Conservation (phyloP, 2,113 vertebrate species). For the Cyrtonyx montezumae region DNA sequence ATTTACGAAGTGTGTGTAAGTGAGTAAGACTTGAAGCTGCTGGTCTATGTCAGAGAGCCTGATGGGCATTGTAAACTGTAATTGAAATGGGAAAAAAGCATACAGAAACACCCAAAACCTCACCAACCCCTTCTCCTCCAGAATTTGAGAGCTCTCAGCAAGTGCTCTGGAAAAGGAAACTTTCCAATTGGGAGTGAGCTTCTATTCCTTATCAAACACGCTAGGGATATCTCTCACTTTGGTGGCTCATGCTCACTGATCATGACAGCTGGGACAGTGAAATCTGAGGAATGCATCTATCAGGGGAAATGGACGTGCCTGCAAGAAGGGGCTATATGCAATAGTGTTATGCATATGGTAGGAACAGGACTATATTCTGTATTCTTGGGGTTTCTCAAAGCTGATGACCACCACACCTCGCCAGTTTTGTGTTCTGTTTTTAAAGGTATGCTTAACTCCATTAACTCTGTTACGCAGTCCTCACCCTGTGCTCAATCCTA, state of each 20-base stretch:
- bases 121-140: no score
- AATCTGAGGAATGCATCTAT: background rate
- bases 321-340: background rate
- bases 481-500: background rate
- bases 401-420: background rate
- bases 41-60: background rate
- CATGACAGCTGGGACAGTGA: background rate
- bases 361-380: background rate
- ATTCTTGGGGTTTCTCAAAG: background rate
- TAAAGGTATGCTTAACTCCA: background rate
- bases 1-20: background rate
- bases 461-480: background rate
- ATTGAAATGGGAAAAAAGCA: background rate
- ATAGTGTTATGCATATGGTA: background rate
- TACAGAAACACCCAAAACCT: no score
- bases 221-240: background rate
- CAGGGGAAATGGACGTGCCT: background rate
- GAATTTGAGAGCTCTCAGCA: background rate
- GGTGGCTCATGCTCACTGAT: fast-evolving
- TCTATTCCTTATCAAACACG: background rate
- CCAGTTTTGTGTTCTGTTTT: background rate
- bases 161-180: background rate
- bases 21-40: background rate
- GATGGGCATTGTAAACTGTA: background rate
- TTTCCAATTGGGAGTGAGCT: background rate